Percentiles rank a stretch among this genome's conserved stretches.
These are phyloP conservation scores for Cheilosia pagana DNA, from an alignment of 2,888 invertebrate genomes.

Conservation along the genomic window DNA sequence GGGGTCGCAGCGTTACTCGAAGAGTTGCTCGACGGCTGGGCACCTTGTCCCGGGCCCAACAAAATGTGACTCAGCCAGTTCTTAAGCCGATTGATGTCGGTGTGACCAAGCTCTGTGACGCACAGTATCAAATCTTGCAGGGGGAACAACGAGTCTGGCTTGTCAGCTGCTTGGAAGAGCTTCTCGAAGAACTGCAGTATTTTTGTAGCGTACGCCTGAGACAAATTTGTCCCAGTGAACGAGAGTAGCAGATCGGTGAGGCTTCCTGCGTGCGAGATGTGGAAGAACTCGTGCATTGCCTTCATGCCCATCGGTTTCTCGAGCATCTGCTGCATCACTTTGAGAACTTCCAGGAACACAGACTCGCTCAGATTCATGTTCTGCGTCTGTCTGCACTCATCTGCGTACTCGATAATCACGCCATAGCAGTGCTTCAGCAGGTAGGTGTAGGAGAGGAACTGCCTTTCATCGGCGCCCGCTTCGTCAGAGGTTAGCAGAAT, in stretches of 20 bases:
- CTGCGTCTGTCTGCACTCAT: slow-evolving; percentile 78
- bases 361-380: slow-evolving; percentile 81
- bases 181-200: slow-evolving; percentile 92
- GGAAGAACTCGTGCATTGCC: slow-evolving; percentile 93
- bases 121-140: slow-evolving; percentile 88
- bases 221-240: slow-evolving; percentile 89
- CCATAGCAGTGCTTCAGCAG: slow-evolving; percentile 88
- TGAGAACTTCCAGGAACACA: slow-evolving; percentile 83
- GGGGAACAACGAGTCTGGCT: slow-evolving; percentile 86
- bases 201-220: slow-evolving; percentile 89
- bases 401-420: slow-evolving; percentile 87
- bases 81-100: slow-evolving; percentile 87
- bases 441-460: slow-evolving; percentile 86
- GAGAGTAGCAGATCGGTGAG: slow-evolving; percentile 92
- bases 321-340: slow-evolving; percentile 93
- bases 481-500: slow-evolving; percentile 80
- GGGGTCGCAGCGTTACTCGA: slow-evolving; percentile 85
- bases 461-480: slow-evolving; percentile 85
- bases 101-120: slow-evolving; percentile 87
- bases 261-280: slow-evolving; percentile 86
- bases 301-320: slow-evolving; percentile 92
- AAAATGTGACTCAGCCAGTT: slow-evolving; percentile 88
- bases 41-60: slow-evolving; percentile 84
- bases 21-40: slow-evolving; percentile 83
- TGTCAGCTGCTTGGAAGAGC: slow-evolving; percentile 87